Percentiles rank a stretch among this genome's conserved stretches.
Evolutionary conservation across 2,888 invertebrate genomes (phyloP).

Genomic region (Azorinus chamasolen): DNA sequence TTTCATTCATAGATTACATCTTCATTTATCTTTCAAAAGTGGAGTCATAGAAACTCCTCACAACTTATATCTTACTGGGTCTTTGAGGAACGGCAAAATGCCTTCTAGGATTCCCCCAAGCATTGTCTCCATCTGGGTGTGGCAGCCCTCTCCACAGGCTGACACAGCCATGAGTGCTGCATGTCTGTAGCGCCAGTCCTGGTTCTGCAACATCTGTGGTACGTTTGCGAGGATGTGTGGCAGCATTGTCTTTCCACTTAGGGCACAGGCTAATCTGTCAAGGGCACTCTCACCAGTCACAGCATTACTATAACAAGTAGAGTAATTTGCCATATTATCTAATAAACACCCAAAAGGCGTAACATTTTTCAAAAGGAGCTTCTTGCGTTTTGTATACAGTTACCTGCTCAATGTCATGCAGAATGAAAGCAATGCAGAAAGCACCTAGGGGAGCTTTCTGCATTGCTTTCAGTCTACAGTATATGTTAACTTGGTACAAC

Average conservation of each 20-base stretch:
- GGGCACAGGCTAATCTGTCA: constrained; percentile 98
- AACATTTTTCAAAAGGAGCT: no score
- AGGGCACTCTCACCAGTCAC: constrained; percentile 98
- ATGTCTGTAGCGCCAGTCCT: constrained; percentile 89
- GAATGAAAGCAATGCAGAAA: no score
- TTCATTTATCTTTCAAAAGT: no score
- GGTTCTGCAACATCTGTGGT: constrained; percentile 94
- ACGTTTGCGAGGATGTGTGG: constrained; percentile 95
- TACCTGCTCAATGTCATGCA: no score
- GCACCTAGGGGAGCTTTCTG: no score
- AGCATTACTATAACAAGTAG: constrained; percentile 93
- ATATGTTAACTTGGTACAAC: no score
- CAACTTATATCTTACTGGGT: constrained; percentile 89
- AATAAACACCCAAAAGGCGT: no score
- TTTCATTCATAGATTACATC: no score
- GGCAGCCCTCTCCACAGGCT: constrained; percentile 99
- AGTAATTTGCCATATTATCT: no score
- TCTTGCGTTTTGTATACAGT: no score
- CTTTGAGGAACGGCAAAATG: constrained; percentile 94
- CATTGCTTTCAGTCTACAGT: no score
- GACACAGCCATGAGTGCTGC: constrained; percentile 99
- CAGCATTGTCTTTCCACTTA: constrained; percentile 97
- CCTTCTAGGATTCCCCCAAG: constrained; percentile 97
- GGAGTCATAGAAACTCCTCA: no score
- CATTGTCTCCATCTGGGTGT: constrained; percentile 98